Percentiles rank a stretch among this genome's conserved stretches.
Conservation (phyloP, 2,113 vertebrate species). For the Solea solea region DNA sequence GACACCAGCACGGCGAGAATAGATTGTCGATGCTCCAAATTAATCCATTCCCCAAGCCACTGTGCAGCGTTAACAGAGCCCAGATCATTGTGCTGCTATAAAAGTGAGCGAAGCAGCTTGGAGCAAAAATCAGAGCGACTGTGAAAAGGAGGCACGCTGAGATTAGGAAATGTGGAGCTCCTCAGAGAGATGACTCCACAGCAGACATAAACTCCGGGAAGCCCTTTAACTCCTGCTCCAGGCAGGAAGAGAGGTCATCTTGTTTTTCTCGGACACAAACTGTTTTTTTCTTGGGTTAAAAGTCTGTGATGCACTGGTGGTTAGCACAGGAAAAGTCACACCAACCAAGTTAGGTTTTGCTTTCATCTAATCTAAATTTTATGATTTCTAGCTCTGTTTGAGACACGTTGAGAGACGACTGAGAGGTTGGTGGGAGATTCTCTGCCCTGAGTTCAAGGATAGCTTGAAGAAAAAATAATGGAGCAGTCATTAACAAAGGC, state of each 20-base stretch:
- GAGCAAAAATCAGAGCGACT: conserved; percentile 31
- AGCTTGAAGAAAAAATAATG: no score
- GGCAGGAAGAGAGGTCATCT: conserved; percentile 40
- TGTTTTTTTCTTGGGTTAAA: conserved; percentile 2
- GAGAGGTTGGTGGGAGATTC: no score
- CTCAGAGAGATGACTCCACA: conserved; percentile 38
- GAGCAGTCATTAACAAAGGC: no score
- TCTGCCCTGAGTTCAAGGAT: no score
- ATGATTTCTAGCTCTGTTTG: no score
- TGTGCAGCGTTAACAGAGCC: conserved; percentile 32
- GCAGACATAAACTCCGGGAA: conserved; percentile 26
- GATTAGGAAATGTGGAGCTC: conserved; percentile 60
- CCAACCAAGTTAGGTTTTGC: no score
- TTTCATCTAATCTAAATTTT: no score
- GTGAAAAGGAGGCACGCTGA: conserved; percentile 45
- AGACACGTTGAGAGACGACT: no score
- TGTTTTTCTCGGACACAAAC: conserved; percentile 35
- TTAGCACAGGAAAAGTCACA: no score
- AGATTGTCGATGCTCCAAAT: conserved; percentile 42
- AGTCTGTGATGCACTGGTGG: not conserved
- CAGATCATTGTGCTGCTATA: conserved; percentile 43
- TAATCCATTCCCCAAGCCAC: conserved; percentile 52
- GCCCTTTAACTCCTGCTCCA: conserved; percentile 9
- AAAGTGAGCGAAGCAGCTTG: conserved; percentile 51
- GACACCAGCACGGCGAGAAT: conserved; percentile 34